These are phyloP conservation scores for Clamator glandarius DNA, from an alignment of 2,797 vertebrate genomes.

Conservation along the genomic window DNA sequence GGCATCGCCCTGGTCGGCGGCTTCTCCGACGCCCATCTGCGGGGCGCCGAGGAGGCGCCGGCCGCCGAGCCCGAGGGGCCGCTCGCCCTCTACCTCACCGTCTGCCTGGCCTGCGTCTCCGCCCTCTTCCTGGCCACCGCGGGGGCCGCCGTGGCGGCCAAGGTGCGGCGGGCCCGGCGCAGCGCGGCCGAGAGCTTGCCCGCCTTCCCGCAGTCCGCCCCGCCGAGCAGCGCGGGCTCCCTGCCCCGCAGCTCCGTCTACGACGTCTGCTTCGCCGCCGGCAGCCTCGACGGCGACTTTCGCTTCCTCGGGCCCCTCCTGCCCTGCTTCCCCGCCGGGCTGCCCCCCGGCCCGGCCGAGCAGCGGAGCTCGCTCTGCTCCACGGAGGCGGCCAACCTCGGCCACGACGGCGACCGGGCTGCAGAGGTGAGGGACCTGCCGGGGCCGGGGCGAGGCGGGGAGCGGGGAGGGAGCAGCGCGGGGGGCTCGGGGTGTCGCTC, in stretches of 20 bases:
- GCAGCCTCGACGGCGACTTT: constrained; percentile 1
- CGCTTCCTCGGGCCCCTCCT: no score
- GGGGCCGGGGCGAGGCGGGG: constrained; percentile 81
- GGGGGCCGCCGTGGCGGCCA: not conserved
- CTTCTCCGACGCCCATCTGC: no score
- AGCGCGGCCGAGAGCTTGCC: not conserved
- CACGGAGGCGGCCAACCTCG: no score
- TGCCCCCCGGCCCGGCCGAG: no score
- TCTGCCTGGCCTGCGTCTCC: constrained; percentile 34
- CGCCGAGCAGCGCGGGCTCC: not conserved
- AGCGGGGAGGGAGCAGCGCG: no score
- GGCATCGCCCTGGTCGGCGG: no score
- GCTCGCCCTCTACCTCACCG: constrained; percentile 40
- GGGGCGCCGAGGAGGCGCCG: constrained; percentile 38
- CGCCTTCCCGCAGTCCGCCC: not conserved
- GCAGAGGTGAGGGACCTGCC: no score
- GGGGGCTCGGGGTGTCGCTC: no score
- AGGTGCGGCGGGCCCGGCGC: not conserved
- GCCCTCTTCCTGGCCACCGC: not conserved
- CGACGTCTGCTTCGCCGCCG: constrained; percentile 30
- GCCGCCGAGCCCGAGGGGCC: not conserved
- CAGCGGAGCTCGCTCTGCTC: no score
- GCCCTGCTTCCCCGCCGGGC: no score
- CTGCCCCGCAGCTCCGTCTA: constrained; percentile 59
- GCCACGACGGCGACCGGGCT: no score